Percentiles rank a stretch among this genome's conserved stretches.
These are phyloP conservation scores for Lamproptera curius DNA, from an alignment of 2,888 invertebrate species.

Conservation along the genomic window DNA sequence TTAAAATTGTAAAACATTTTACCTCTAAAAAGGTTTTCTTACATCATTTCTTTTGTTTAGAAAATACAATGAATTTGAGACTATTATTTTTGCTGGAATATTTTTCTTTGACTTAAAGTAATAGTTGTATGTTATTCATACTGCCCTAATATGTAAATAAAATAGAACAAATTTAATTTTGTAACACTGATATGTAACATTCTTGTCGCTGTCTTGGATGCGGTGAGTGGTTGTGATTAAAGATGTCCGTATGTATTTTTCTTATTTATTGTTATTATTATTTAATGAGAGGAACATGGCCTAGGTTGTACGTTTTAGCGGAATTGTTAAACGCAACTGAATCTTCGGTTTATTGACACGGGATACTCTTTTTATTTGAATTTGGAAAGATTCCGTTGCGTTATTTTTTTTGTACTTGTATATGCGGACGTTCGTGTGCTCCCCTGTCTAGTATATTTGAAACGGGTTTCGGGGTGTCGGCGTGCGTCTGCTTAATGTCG, in stretches of 20 bases:
- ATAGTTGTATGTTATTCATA: no score
- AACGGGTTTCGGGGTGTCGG: constrained; percentile 13
- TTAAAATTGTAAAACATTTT: no score
- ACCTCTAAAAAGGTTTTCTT: no score
- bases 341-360: constrained; percentile 23
- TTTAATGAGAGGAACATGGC: neutral
- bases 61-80: no score
- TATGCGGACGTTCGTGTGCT: neutral
- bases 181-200: constrained; percentile 26
- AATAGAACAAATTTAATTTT: constrained; percentile 14
- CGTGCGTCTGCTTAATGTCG: neutral
- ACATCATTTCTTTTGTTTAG: no score
- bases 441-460: constrained; percentile 6
- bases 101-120: no score
- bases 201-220: constrained; percentile 38
- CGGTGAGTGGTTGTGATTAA: constrained; percentile 43
- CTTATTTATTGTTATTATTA: constrained; percentile 26
- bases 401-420: constrained; percentile 23
- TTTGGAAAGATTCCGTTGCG: constrained; percentile 27
- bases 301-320: constrained; percentile 23
- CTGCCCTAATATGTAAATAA: no score
- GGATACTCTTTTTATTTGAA: no score
- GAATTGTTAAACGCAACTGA: constrained; percentile 29
- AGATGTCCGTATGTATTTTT: constrained; percentile 37
- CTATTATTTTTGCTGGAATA: no score